Evolutionary conservation across 2,113 vertebrate species (phyloP), one percentile per base, ranked within the genome.

Genomic region (Otocyon megalotis): DNA sequence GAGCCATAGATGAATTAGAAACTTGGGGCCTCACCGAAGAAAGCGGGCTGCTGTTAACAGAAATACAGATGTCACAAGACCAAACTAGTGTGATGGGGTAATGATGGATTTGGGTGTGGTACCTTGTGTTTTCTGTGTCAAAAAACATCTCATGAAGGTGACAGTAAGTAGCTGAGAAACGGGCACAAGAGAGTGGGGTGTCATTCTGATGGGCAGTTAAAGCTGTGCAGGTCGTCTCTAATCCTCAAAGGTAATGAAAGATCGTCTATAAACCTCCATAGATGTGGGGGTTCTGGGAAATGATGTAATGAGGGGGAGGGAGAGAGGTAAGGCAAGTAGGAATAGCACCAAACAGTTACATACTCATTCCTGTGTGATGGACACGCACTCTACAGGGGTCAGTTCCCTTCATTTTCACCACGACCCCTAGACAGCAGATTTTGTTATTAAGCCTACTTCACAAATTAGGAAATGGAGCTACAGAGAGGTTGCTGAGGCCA

Each of bases 1-100:
- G 63, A 93, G 88, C 84, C 88, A 32, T 4, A 85, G 96, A 93
- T 79, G 37, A 94, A 94, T 86, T 85, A 93, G 81, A 37, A 74
- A 96, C 26, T 0, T 48, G 72, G 65, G 32, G 50, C 22, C 62
- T 81, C 58, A 30, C 14, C 43, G 62, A 37, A 88, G 90, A 90
- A 92, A 90, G 14, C 8, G 7, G 79, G 62, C n/a, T 69, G 69
- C 89, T 76, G 53, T 63, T 58, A 53, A 56, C 56, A 63, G 86
- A 84, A 32, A 37, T 65, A 80, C 4, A 14, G 28, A 82, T 86
- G 86, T 96, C 92, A 58, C 74, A 90, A 88, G 60, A 58, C 53
- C 26, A 13, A 74, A 58, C 19, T 20, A 16, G 43, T 30, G 26
- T 86, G 54, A 84, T 74, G 67, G n/a, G 65, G 48, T 86, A 54